A percentile compares a stretch with the other conserved stretches of the same genome.
These are phyloP conservation scores for Polia nebulosa DNA, from an alignment of 2,888 invertebrate species.

Conservation along the genomic window DNA sequence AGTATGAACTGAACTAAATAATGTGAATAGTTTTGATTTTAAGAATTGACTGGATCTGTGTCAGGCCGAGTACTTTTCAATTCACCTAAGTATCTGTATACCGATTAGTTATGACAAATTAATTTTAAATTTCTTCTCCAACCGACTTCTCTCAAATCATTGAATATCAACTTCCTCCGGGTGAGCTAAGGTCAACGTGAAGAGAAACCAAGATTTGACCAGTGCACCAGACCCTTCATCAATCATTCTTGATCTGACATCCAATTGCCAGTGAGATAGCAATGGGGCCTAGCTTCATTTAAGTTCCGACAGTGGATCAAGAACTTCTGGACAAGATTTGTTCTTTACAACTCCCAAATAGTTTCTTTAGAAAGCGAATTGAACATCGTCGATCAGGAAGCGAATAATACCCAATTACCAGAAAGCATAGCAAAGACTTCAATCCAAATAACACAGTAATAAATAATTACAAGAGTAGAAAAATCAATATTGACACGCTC, in stretches of 20 bases:
- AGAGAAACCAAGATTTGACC: not conserved
- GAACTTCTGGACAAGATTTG: not conserved
- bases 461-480: constrained; percentile 20
- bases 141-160: not conserved
- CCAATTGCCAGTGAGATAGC: not conserved
- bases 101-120: not conserved
- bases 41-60: too few species aligned
- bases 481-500: constrained; percentile 28
- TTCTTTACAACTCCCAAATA: not conserved
- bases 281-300: not conserved
- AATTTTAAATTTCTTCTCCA: not conserved
- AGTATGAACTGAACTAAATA: too few species aligned
- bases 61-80: too few species aligned
- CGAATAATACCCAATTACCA: constrained; percentile 6
- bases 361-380: not conserved
- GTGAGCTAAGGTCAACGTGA: not conserved
- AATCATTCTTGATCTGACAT: constrained; percentile 3
- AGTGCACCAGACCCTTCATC: not conserved
- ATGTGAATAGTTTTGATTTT: too few species aligned
- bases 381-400: not conserved
- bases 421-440: not conserved
- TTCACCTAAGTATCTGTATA: too few species aligned
- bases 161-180: not conserved
- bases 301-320: not conserved
- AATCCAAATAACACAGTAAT: not conserved